These are phyloP conservation scores for Nasua narica DNA, from an alignment of 2,797 vertebrate genomes.

Conservation along the genomic window DNA sequence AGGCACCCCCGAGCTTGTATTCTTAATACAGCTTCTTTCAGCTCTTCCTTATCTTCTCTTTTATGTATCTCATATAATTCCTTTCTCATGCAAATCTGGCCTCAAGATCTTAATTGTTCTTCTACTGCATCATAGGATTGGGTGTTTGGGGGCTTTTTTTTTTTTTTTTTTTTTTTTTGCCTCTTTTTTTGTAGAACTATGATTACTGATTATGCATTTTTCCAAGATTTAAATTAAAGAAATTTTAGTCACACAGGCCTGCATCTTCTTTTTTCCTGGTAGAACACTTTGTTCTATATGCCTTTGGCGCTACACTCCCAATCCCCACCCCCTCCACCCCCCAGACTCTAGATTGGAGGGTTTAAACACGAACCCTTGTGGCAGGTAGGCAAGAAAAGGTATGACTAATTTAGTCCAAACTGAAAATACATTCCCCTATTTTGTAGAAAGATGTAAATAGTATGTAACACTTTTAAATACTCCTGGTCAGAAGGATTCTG, in stretches of 20 bases:
- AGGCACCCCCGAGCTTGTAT: background rate
- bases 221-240: background rate
- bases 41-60: background rate
- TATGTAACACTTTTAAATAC: background rate
- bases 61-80: background rate
- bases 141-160: too few species aligned
- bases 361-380: background rate
- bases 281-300: background rate
- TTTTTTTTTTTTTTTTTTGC: background rate
- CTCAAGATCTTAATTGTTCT: background rate
- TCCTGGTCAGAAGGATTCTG: background rate
- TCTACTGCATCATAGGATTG: background rate
- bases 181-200: background rate
- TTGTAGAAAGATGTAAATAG: background rate
- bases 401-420: background rate
- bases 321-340: accelerated
- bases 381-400: background rate
- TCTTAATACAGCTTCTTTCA: background rate
- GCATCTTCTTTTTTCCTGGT: too few species aligned
- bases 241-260: background rate
- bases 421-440: background rate
- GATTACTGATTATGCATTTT: background rate
- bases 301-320: background rate
- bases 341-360: background rate
- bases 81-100: background rate